Conservation (phyloP, 2,888 invertebrate genomes). For the Ectemnius continuus region DNA sequence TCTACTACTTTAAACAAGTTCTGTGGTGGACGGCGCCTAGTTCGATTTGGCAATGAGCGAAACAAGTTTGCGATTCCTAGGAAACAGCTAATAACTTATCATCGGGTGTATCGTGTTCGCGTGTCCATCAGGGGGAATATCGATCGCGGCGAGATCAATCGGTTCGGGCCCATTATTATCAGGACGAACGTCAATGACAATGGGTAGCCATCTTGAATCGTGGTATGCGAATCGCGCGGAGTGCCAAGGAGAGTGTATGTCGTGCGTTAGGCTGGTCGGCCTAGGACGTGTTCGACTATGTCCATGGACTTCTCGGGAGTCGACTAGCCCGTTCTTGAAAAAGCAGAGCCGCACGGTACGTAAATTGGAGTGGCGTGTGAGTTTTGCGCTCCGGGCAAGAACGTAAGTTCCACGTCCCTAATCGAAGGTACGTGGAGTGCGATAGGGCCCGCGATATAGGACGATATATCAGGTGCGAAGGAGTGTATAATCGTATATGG, state of each 20-base stretch:
- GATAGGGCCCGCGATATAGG: slow-evolving; percentile 31
- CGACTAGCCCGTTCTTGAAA: slow-evolving; percentile 41
- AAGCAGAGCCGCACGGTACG: slow-evolving; percentile 48
- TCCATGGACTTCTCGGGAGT: slow-evolving; percentile 39
- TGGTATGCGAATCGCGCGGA: slow-evolving; percentile 47
- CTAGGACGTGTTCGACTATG: slow-evolving; percentile 50
- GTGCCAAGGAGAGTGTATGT: slow-evolving; percentile 38
- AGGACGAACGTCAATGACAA: slow-evolving; percentile 58
- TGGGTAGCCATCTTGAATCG: slow-evolving; percentile 64
- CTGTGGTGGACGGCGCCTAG: slow-evolving; percentile 15
- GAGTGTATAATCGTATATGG: slow-evolving; percentile 30
- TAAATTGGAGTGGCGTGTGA: slow-evolving; percentile 16
- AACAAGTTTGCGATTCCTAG: not conserved
- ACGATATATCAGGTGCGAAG: slow-evolving; percentile 46
- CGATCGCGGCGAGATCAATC: slow-evolving; percentile 7
- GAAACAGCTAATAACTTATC: not conserved
- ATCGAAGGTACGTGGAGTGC: slow-evolving; percentile 22
- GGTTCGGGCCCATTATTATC: slow-evolving; percentile 28
- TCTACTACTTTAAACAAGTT: slow-evolving; percentile 48
- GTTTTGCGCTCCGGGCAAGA: not conserved
- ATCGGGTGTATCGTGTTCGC: no score
- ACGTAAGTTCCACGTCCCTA: not conserved
- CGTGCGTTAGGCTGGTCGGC: slow-evolving; percentile 34
- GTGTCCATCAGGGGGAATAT: not conserved
- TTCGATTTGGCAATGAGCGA: not conserved